Percentiles rank a stretch among this genome's conserved stretches.
phyloP scores from a whole-genome alignment of 2,797 vertebrate genomes.

The Malurus leucopterus region DNA sequence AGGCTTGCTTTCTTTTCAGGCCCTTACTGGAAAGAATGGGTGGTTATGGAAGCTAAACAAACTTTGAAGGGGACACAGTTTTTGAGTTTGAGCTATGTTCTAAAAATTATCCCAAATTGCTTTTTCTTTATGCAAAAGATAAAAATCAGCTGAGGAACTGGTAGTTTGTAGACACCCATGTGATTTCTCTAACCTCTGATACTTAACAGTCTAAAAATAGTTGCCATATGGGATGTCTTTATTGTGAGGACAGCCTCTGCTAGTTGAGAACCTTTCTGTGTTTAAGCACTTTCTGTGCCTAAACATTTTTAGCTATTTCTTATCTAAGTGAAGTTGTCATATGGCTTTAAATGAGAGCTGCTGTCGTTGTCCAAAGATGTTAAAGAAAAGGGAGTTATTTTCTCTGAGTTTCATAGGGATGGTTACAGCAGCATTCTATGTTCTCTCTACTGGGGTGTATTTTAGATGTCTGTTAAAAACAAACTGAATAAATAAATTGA shows the following conservation, averaged over 20 bases:
- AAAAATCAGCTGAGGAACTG: conserved; percentile 9
- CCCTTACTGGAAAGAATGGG: background rate
- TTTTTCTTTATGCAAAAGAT: background rate
- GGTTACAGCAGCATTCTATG: background rate
- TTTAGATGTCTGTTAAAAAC: background rate
- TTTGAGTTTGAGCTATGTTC: background rate
- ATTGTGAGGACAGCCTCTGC: conserved; percentile 30
- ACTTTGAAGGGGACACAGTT: background rate
- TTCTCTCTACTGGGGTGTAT: background rate
- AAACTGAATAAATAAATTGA: background rate
- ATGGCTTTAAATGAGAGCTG: conserved; percentile 5
- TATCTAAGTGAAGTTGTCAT: background rate
- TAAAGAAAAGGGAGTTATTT: background rate
- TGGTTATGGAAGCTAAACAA: background rate
- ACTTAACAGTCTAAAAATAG: conserved; percentile 38
- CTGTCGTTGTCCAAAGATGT: background rate
- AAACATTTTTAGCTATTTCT: conserved; percentile 30
- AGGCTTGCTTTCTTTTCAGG: background rate
- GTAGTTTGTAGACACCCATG: conserved; percentile 21
- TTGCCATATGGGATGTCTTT: conserved; percentile 44
- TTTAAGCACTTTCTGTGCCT: conserved; percentile 35
- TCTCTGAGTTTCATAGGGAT: background rate
- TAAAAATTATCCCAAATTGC: background rate
- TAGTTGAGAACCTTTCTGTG: conserved; percentile 17
- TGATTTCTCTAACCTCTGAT: conserved; percentile 49